These are phyloP conservation scores for Ormyrus labotus DNA, from an alignment of 2,888 invertebrate genomes.

Conservation along the genomic window DNA sequence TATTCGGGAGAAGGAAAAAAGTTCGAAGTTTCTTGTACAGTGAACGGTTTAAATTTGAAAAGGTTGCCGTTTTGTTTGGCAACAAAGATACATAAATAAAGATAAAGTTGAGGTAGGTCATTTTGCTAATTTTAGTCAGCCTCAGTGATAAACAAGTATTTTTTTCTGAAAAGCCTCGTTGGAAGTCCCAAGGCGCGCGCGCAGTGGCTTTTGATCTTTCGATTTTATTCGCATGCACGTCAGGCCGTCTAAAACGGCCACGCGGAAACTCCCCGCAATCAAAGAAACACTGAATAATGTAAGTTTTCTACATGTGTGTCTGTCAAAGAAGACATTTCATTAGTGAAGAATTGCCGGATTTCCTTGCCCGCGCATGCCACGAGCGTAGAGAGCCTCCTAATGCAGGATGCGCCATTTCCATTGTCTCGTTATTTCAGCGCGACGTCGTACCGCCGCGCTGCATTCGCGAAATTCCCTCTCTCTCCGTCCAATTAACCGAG, in stretches of 20 bases:
- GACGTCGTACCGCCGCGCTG: background rate
- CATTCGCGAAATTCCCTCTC: background rate
- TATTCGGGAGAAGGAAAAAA: too few species aligned
- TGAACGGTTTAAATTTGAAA: too few species aligned
- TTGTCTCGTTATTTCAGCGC: conserved; percentile 4
- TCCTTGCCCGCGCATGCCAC: conserved; percentile 33
- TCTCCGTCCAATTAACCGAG: background rate
- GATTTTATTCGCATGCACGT: conserved; percentile 1
- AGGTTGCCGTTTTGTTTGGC: too few species aligned
- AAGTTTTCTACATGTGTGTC: conserved; percentile 20
- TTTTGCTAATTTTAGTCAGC: too few species aligned
- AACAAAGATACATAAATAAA: too few species aligned
- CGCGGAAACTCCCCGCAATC: conserved; percentile 15
- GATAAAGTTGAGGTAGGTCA: too few species aligned
- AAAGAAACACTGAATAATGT: conserved; percentile 58
- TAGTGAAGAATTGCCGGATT: conserved; percentile 53
- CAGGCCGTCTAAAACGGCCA: background rate
- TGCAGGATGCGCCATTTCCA: conserved; percentile 9
- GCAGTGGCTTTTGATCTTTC: too few species aligned
- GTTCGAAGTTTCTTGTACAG: too few species aligned
- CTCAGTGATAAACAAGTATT: too few species aligned
- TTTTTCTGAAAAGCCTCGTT: too few species aligned
- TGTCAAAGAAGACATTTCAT: conserved; percentile 44
- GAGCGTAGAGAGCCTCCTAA: conserved; percentile 8
- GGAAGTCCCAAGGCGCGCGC: too few species aligned